A percentile compares a stretch with the other conserved stretches of the same genome.
Conservation (phyloP, 2,113 vertebrate species). For the Chrysemys picta region DNA sequence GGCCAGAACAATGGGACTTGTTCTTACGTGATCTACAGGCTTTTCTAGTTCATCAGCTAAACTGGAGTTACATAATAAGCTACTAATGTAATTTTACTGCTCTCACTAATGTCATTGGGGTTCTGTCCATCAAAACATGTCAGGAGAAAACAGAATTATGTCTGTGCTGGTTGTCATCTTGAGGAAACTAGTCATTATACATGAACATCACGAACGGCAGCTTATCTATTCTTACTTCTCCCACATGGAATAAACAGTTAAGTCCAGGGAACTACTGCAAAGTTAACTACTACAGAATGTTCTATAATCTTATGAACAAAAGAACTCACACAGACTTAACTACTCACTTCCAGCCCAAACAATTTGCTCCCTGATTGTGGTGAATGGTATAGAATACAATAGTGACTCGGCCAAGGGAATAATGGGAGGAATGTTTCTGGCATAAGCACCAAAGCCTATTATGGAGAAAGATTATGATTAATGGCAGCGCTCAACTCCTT, state of each 20-base stretch:
- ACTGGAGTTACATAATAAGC: not conserved
- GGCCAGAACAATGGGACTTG: rapidly evolving
- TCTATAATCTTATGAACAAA: slow-evolving; percentile 31
- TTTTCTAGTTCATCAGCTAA: not conserved
- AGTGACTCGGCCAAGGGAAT: not conserved
- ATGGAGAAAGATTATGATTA: slow-evolving; percentile 29
- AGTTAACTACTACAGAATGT: slow-evolving; percentile 29
- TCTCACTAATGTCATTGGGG: not conserved
- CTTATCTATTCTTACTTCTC: not conserved
- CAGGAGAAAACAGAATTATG: not conserved
- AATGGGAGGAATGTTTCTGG: not conserved
- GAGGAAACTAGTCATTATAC: not conserved
- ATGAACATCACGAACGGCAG: not conserved
- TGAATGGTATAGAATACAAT: not conserved
- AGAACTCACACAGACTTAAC: not conserved
- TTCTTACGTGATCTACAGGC: not conserved
- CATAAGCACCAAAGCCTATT: slow-evolving; percentile 20
- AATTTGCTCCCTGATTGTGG: not conserved
- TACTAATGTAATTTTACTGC: not conserved
- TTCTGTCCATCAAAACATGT: not conserved
- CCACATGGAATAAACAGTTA: not conserved
- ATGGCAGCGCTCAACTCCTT: not conserved
- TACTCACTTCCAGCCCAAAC: not conserved
- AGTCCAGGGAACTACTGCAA: slow-evolving; percentile 25
- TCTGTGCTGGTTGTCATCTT: not conserved